A percentile compares a stretch with the other conserved stretches of the same genome.
Evolutionary conservation across 2,888 invertebrate species (phyloP).

Genomic region (Trissonchulus latispiculum): DNA sequence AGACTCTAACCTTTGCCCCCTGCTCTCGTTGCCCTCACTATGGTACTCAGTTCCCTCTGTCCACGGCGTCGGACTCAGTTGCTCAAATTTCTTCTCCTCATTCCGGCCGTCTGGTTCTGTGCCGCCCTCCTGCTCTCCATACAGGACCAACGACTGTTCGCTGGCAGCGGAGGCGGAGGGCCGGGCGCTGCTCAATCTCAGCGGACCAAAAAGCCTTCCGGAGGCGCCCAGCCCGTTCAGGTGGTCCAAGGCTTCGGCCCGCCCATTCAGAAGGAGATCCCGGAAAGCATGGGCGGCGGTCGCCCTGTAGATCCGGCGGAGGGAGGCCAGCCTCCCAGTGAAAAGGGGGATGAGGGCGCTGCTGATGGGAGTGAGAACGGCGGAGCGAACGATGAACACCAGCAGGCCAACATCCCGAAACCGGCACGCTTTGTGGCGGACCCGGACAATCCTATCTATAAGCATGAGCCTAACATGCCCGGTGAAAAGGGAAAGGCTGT

Average conservation of each 20-base stretch:
- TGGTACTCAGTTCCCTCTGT: background rate
- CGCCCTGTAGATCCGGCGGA: background rate
- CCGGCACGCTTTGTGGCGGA: conserved; percentile 36
- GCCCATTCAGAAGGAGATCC: conserved; percentile 12
- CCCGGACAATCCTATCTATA: conserved; percentile 39
- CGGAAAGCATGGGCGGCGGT: conserved; percentile 21
- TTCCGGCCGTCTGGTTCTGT: conserved; percentile 39
- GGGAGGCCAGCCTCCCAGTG: background rate
- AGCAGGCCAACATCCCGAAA: conserved; percentile 33
- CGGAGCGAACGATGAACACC: background rate
- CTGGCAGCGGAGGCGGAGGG: conserved; percentile 16
- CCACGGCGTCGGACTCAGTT: conserved; percentile 19
- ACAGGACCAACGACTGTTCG: conserved; percentile 8
- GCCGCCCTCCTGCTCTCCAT: conserved; percentile 34
- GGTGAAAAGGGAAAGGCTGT: conserved; percentile 41
- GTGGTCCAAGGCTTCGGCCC: conserved; percentile 24
- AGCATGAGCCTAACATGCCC: conserved; percentile 36
- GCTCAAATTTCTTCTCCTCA: conserved; percentile 34
- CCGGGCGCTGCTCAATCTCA: background rate
- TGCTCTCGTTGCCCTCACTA: no score
- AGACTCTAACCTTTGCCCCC: no score
- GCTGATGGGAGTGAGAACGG: no score
- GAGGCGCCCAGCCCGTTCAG: background rate
- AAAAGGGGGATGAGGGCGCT: no score
- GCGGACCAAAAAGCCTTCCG: background rate